Percentiles rank a stretch among this genome's conserved stretches.
phyloP scores from a whole-genome alignment of 1,140 invertebrate genomes.

The Scaptomyza pallida region DNA sequence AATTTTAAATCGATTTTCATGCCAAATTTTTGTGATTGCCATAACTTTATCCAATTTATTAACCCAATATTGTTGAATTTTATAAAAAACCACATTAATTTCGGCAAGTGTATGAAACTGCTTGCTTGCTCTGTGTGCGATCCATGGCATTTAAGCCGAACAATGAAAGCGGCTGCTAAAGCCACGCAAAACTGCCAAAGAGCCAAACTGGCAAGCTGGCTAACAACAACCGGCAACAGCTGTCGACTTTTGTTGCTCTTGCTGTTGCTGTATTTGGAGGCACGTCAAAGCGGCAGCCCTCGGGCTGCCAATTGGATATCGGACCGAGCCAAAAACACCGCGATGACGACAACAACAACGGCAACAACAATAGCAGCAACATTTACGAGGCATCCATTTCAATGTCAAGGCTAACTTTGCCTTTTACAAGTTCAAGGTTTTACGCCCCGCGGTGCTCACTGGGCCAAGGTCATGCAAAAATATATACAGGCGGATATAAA shows the following conservation, averaged over 20 bases:
- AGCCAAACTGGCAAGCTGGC: too few species aligned
- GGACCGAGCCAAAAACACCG: slow-evolving; percentile 34
- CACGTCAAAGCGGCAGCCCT: slow-evolving; percentile 37
- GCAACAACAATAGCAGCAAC: slow-evolving; percentile 3
- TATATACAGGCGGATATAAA: slow-evolving; percentile 26
- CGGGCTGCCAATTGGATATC: slow-evolving; percentile 47
- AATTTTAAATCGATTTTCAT: too few species aligned
- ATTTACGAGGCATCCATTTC: slow-evolving; percentile 24
- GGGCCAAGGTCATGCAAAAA: slow-evolving; percentile 63
- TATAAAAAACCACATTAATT: not conserved
- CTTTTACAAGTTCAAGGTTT: slow-evolving; percentile 38
- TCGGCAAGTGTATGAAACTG: not conserved
- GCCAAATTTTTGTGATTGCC: too few species aligned
- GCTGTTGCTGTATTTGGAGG: slow-evolving; percentile 18
- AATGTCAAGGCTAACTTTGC: slow-evolving; percentile 45
- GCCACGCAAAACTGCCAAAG: slow-evolving; percentile 55
- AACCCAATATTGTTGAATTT: too few species aligned
- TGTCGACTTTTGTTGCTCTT: slow-evolving; percentile 14
- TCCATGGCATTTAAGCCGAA: slow-evolving; percentile 71
- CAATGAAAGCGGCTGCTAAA: slow-evolving; percentile 67
- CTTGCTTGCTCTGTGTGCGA: slow-evolving; percentile 20
- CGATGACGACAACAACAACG: not conserved
- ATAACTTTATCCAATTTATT: too few species aligned
- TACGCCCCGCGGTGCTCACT: slow-evolving; percentile 21
- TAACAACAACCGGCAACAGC: slow-evolving; percentile 26